phyloP scores from a whole-genome alignment of 2,888 invertebrate genomes.

The Agonopterix alstromeriana region DNA sequence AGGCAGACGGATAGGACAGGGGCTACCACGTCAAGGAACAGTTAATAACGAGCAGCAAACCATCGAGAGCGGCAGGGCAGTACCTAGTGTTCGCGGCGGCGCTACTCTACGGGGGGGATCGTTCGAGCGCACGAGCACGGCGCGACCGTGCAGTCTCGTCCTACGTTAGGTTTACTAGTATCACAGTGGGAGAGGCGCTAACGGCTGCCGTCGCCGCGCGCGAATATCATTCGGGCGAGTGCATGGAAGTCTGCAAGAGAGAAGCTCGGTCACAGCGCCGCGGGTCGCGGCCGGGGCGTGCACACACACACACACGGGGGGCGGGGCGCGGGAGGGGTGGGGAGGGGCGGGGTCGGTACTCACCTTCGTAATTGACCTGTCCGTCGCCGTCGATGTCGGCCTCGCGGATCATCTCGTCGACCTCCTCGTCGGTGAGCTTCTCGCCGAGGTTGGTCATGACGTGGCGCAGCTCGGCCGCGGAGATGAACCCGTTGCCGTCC shows the following conservation, averaged over 20 bases:
- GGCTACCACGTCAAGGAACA: not conserved
- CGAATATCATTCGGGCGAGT: constrained; percentile 85
- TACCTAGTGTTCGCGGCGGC: not conserved
- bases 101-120: not conserved
- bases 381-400: constrained; percentile 99
- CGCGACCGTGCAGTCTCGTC: not conserved
- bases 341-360: constrained; percentile 22
- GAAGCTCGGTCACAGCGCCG: constrained; percentile 29
- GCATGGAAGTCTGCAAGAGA: constrained; percentile 86
- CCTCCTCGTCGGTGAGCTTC: constrained; percentile 99
- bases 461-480: constrained; percentile 98
- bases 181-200: constrained; percentile 57
- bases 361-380: constrained; percentile 98
- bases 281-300: not conserved
- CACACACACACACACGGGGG: not conserved
- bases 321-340: constrained; percentile 1
- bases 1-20: not conserved
- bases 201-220: constrained; percentile 75
- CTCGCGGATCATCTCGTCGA: constrained; percentile 99
- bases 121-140: not conserved
- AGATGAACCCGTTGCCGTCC: constrained; percentile 99
- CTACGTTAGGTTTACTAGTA: constrained; percentile 39
- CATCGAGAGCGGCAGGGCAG: not conserved
- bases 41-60: not conserved
- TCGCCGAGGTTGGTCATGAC: constrained; percentile 99